A percentile compares a stretch with the other conserved stretches of the same genome.
Conservation (phyloP, 2,888 invertebrate species). For the Tenodera sinensis region DNA sequence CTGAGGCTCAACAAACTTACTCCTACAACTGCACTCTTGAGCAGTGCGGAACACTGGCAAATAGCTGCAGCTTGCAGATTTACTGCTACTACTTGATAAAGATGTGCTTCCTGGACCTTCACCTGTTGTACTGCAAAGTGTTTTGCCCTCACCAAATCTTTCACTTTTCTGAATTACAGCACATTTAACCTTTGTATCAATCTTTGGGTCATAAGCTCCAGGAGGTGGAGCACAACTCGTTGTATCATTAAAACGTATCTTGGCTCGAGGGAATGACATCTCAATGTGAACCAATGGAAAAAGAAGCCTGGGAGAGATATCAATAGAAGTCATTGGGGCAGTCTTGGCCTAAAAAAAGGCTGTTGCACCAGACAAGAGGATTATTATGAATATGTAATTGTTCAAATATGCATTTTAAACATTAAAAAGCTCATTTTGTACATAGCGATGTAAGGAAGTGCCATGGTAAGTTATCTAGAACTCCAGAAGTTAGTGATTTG, state of each 20-base stretch:
- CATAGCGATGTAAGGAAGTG: no score
- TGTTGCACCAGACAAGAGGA: no score
- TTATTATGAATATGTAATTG: no score
- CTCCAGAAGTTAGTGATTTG: no score
- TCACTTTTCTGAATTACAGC: slow-evolving; percentile 42
- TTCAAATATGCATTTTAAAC: no score
- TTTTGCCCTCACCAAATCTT: slow-evolving; percentile 42
- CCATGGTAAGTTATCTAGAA: no score
- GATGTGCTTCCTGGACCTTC: slow-evolving; percentile 31
- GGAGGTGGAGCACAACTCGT: slow-evolving; percentile 53
- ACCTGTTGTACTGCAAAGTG: slow-evolving; percentile 39
- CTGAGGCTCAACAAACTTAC: slow-evolving; percentile 11
- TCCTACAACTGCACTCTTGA: no score
- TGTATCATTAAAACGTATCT: slow-evolving; percentile 54
- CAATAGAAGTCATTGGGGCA: no score
- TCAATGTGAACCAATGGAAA: no score
- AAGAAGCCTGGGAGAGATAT: no score
- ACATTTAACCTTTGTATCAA: slow-evolving; percentile 44
- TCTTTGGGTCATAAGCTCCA: slow-evolving; percentile 50
- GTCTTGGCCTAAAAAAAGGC: no score
- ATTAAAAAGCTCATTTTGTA: no score
- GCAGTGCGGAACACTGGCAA: slow-evolving; percentile 44
- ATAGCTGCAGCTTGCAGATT: slow-evolving; percentile 37
- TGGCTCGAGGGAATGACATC: slow-evolving; percentile 58
- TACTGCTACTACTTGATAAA: slow-evolving; percentile 10